Conservation (phyloP, 92 coral and sea anemone species). For the Parazoanthus atlanticus region DNA sequence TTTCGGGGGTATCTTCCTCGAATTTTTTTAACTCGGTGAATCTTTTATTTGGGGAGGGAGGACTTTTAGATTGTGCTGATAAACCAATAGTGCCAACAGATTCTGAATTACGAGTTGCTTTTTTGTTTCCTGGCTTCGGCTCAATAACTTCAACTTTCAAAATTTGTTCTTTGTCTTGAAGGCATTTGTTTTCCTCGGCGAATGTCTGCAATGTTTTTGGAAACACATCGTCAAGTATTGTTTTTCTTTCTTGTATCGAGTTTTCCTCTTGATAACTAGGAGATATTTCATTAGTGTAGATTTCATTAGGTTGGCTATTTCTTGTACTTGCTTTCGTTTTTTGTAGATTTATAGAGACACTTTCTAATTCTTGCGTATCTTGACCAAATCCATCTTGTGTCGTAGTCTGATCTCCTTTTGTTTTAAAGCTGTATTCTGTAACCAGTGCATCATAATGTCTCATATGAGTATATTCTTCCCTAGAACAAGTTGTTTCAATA, state of each 20-base stretch:
- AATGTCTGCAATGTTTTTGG: background rate
- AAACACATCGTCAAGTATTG: background rate
- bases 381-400: background rate
- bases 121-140: background rate
- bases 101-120: background rate
- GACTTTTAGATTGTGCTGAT: no score
- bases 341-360: background rate
- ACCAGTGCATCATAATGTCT: background rate
- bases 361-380: background rate
- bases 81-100: no score
- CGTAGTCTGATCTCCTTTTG: background rate
- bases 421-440: background rate
- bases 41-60: no score
- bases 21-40: no score
- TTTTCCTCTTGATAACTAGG: background rate
- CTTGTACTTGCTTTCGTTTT: background rate
- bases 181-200: background rate
- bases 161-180: background rate
- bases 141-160: background rate
- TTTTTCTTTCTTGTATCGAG: background rate
- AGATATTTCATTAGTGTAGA: background rate
- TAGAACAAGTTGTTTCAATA: background rate
- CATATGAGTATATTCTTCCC: background rate
- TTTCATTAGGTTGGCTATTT: background rate
- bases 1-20: no score